Conservation (phyloP, 2,113 vertebrate species). For the Mesoclemmys tuberculata region DNA sequence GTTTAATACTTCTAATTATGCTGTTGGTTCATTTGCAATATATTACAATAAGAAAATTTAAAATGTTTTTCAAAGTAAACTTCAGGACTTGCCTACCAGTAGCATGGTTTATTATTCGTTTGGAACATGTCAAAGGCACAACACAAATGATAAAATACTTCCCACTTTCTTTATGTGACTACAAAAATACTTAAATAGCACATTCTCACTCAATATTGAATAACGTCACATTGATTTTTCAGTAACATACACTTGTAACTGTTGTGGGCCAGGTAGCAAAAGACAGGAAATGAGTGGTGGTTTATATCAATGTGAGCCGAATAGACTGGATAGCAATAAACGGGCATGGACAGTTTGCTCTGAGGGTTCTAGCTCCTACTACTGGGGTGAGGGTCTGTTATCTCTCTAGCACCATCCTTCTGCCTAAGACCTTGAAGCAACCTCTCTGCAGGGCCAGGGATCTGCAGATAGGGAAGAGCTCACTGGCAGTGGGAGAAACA, state of each 20-base stretch:
- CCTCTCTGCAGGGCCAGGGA: background rate
- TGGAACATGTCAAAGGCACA: background rate
- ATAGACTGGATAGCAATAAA: background rate
- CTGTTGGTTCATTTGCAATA: background rate
- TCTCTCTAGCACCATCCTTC: rapidly evolving
- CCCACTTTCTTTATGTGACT: background rate
- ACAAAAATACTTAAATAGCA: background rate
- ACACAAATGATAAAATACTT: background rate
- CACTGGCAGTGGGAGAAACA: background rate
- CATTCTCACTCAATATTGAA: background rate
- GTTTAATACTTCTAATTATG: background rate
- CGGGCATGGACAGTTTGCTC: background rate
- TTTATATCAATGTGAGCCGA: background rate
- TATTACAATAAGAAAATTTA: background rate
- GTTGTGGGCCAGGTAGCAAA: background rate
- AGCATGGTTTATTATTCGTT: background rate
- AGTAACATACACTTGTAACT: background rate
- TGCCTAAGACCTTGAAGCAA: background rate
- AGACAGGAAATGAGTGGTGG: rapidly evolving
- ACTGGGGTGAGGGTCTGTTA: background rate
- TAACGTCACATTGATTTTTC: background rate
- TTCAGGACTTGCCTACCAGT: background rate
- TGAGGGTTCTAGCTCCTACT: background rate
- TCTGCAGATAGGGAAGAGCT: background rate
- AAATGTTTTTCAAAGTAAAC: background rate